Percentiles rank a stretch among this genome's conserved stretches.
phyloP scores from a whole-genome alignment of 2,888 invertebrate genomes.

The Tiliacea aurago region DNA sequence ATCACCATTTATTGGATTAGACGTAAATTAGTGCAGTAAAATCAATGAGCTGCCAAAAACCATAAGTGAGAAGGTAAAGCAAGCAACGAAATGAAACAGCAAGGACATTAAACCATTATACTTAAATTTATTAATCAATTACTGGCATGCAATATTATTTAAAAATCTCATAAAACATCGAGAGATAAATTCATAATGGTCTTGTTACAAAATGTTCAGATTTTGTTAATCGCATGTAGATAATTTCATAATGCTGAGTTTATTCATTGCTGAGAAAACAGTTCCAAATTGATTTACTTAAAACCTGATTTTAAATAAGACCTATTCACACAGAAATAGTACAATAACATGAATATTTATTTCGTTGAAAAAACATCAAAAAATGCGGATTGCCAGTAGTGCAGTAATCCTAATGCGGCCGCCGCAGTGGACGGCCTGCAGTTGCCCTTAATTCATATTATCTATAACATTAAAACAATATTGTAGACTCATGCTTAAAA shows the following conservation, averaged over 20 bases:
- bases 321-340: conserved; percentile 87
- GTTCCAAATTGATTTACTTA: conserved; percentile 89
- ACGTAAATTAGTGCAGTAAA: conserved; percentile 9
- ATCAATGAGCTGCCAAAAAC: conserved; percentile 2
- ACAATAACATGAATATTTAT: conserved; percentile 87
- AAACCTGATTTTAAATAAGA: conserved; percentile 89
- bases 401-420: conserved; percentile 77
- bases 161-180: conserved; percentile 86
- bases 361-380: conserved; percentile 89
- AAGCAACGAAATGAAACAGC: conserved; percentile 82
- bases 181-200: conserved; percentile 87
- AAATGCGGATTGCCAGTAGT: conserved; percentile 84
- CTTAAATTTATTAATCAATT: conserved; percentile 90
- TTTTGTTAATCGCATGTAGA: conserved; percentile 79
- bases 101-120: conserved; percentile 84
- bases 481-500: conserved; percentile 80
- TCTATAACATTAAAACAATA: conserved; percentile 78
- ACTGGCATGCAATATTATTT: conserved; percentile 87
- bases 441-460: conserved; percentile 86
- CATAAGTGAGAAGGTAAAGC: conserved; percentile 36
- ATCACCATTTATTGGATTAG: neutral
- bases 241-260: conserved; percentile 88
- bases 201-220: conserved; percentile 83
- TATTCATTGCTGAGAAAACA: conserved; percentile 86
- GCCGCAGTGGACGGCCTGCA: conserved; percentile 63